These are phyloP conservation scores for Pipistrellus nathusii DNA, from an alignment of 2,797 vertebrate genomes.

Conservation along the genomic window DNA sequence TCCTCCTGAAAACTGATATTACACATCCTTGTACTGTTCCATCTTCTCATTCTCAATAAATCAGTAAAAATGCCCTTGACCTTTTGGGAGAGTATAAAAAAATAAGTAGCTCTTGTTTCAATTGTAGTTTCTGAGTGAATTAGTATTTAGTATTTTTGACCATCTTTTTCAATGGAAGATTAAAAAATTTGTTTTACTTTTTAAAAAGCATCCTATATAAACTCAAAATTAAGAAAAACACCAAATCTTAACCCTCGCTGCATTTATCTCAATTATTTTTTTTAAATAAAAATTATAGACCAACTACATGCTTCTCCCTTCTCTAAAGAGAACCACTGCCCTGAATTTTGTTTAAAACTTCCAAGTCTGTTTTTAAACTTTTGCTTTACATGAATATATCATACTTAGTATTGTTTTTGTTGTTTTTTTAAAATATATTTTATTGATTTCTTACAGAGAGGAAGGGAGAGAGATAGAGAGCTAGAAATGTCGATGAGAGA, in stretches of 20 bases:
- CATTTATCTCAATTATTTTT: background rate
- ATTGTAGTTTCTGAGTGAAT: background rate
- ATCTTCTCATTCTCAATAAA: background rate
- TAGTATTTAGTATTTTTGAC: background rate
- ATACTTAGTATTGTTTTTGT: no score
- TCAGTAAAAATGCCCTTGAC: background rate
- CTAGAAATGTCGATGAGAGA: no score
- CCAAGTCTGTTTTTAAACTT: conserved; percentile 4
- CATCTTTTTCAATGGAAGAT: background rate
- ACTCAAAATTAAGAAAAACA: background rate
- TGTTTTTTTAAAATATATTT: no score
- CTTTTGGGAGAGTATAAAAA: background rate
- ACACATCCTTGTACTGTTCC: background rate
- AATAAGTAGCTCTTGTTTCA: conserved; percentile 1
- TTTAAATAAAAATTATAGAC: conserved; percentile 1
- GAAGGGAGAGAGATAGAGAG: no score
- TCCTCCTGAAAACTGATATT: background rate
- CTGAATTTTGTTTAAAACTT: conserved; percentile 18
- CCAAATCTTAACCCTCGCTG: background rate
- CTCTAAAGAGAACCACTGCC: background rate
- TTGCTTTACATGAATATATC: background rate
- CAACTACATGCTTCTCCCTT: background rate
- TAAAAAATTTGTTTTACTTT: background rate
- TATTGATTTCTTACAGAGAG: no score
- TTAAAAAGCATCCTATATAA: background rate